These are phyloP conservation scores for Rhea americana DNA, from an alignment of 2,113 vertebrate species.

Conservation along the genomic window DNA sequence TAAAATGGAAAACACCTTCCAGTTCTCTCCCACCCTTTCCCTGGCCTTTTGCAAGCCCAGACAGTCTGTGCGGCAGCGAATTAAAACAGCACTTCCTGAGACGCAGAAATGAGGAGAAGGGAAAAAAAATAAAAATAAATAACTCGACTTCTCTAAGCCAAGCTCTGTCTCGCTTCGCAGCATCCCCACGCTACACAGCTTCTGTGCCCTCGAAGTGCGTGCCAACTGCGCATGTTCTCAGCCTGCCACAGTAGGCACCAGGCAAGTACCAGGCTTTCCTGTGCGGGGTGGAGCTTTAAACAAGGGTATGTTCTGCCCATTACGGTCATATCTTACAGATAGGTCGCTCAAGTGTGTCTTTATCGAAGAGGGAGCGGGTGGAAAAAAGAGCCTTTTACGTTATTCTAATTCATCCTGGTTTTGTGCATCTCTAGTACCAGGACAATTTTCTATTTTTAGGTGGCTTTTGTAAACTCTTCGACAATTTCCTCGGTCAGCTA, in stretches of 20 bases:
- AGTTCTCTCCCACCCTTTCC: neutral
- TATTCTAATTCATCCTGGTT: neutral
- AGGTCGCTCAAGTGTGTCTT: neutral
- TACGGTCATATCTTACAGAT: neutral
- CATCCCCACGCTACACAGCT: fast-evolving
- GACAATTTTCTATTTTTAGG: neutral
- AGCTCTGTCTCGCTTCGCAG: neutral
- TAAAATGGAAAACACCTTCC: neutral
- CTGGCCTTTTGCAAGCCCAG: neutral
- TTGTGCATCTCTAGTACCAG: neutral
- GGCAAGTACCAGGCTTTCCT: neutral
- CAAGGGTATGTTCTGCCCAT: neutral
- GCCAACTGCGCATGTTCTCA: neutral
- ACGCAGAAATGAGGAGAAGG: neutral
- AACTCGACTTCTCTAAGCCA: neutral
- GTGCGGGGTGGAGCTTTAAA: neutral
- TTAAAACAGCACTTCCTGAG: neutral
- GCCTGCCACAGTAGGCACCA: neutral
- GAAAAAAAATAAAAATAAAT: neutral
- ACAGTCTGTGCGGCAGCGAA: neutral
- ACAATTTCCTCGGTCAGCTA: neutral
- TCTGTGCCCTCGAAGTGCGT: neutral
- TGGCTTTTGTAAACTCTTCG: neutral
- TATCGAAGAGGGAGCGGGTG: neutral
- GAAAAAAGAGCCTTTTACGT: neutral